These are phyloP conservation scores for Resseliella maxima DNA, from an alignment of 2,888 invertebrate genomes.

Conservation along the genomic window DNA sequence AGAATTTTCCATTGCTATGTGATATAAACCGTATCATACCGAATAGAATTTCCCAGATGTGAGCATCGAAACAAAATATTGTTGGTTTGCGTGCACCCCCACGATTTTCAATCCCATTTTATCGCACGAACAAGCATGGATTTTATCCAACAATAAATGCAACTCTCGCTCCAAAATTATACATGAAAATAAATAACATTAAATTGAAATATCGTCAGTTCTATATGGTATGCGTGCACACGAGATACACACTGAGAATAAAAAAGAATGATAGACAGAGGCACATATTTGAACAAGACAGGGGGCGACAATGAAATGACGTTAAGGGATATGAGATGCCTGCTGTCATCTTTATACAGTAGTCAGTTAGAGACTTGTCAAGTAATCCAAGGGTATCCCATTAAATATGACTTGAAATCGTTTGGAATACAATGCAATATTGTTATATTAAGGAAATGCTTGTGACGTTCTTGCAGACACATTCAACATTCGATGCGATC, in stretches of 20 bases:
- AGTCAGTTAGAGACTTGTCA: not conserved
- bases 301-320: not conserved
- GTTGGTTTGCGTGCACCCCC: not conserved
- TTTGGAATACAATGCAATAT: not conserved
- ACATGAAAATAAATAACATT: constrained; percentile 3
- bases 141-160: not conserved
- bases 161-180: not conserved
- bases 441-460: constrained; percentile 2
- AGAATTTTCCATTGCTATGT: not conserved
- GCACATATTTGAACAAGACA: too few relatives aligned
- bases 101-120: not conserved
- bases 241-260: too few relatives aligned
- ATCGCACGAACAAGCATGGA: not conserved
- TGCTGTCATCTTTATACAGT: not conserved
- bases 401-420: not conserved
- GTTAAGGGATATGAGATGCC: not conserved
- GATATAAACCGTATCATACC: too few relatives aligned
- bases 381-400: not conserved
- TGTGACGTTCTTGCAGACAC: not conserved
- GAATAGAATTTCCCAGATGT: too few relatives aligned
- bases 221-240: too few relatives aligned
- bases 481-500: not conserved
- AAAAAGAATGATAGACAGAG: too few relatives aligned
- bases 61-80: too few relatives aligned
- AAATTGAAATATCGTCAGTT: not conserved